Base-by-base conservation (phyloP, 2,888 invertebrate species). In the Dascillus cervinus region DNA sequence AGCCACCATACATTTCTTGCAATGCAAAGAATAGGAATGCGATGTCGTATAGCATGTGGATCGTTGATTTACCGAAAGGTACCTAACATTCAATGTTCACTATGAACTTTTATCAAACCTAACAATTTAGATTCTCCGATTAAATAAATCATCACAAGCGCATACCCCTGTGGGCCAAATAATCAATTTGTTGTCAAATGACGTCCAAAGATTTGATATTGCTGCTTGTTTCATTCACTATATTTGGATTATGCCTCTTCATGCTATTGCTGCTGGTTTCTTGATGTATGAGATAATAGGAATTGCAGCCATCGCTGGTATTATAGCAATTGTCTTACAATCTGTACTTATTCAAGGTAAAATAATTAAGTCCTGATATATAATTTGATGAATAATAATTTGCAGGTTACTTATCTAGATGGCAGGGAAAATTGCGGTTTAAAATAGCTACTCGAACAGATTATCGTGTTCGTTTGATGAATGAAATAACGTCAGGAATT, bases 1-100 rank as follows among this genome's bases (percentile, higher is more conserved):
- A 70, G 77, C 47, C 89, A 88, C 58, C 87, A 88, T 0, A 89
- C 86, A 56, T 88, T 91, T 79, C 78, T 91, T 71, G 80, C 79
- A 10, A 76, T 85, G 10, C 70, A 83, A 30, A n/a, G 79, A 43
- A 70, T 86, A 24, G 88, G 89, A 26, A 84, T 86, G 84, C 66
- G 79, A 55, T 69, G 85, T 31, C 66, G 88, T 47, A 72, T 88
- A 30, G 85, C 87, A 0, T 74, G 79, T 49, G 85, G 85, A 53
- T 82, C 85, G 0, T 60, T 90, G n/a, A 60, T 90, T 39, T 89
- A 86, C 56, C 74, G 85, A 68, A 90, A 90, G 74, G 87, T 86
- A 64, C 42, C 8, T 13, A 6, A 19, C 8, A 14, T 11, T 17
- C 19, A 20, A 22, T 2, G 6, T 25, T 13, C 13, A 13, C 21